Evolutionary conservation across 1,140 invertebrate genomes (phyloP), one percentile per base, ranked within the genome.

Genomic region (Brachionus sp.): DNA sequence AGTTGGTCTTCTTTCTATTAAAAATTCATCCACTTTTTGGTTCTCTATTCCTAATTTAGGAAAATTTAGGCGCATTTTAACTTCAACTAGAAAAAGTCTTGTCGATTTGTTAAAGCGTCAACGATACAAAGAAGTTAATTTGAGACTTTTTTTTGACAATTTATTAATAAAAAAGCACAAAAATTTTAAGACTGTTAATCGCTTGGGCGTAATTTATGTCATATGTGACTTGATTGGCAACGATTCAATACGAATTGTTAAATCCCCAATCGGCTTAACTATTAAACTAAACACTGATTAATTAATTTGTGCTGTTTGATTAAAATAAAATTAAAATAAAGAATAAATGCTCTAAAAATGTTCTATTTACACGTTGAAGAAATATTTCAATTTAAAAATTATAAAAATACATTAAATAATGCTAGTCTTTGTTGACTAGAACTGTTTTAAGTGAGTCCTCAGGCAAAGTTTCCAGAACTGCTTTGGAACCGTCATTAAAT

Each of bases 401-500:
- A 73, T 39, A 73, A 57, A 57, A 57, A 57, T 23, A 73, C 5
- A 73, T 39, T 73, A 42, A 73, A 42, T 73, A 73, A 73, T 10
- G 2, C 44, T 46, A 75, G 25, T 75, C 19, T 75, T 29, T 75
- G 70, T 75, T 9, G 90, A 89, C 10, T 83, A 46, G 12, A 29
- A 98, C 93, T 13, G 95, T 96, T 87, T 93, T 90, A 1, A 98
- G 90, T 0, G 94, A 92, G 90, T 98, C 96, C 87, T 95, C 93
- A 0, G 94, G 92, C 85, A 92, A 89, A 33, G 94, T 92, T 89
- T 96, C 93, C 10, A 99, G 88, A 23, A 93, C 87, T 0, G 94
- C 96, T 84, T 93, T 91, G 0, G 95, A 93, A 3, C 97, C 97
- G 87, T 97, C 95, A 89, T 98, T 98, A 88, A 98, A 98, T 0